A percentile compares a stretch with the other conserved stretches of the same genome.
phyloP scores from a whole-genome alignment of 2,113 vertebrate genomes.

The Corythoichthys haematopterus region DNA sequence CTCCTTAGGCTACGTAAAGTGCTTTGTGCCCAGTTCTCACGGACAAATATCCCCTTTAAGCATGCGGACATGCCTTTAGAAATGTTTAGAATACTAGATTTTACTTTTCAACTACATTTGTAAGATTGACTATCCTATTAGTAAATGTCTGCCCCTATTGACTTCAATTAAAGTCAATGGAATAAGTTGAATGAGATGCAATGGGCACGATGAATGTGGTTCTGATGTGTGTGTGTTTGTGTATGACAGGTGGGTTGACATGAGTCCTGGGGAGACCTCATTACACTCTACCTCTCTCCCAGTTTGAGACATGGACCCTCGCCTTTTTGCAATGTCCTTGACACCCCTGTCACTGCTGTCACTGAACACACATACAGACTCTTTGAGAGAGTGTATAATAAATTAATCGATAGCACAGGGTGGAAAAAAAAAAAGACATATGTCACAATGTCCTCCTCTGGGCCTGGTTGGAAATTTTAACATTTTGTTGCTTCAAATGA shows the following conservation, averaged over 20 bases:
- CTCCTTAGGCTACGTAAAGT: no score
- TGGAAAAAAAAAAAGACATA: slow-evolving; percentile 1
- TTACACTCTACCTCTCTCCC: slow-evolving; percentile 34
- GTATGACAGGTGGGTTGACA: slow-evolving; percentile 38
- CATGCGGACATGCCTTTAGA: neutral
- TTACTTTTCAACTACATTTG: slow-evolving; percentile 23
- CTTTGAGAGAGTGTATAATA: slow-evolving; percentile 26
- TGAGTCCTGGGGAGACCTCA: slow-evolving; percentile 28
- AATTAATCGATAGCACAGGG: slow-evolving; percentile 13
- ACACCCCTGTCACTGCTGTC: slow-evolving; percentile 26
- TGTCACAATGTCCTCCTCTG: slow-evolving; percentile 19
- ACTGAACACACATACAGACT: neutral
- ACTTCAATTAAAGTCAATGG: slow-evolving; percentile 42
- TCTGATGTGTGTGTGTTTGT: slow-evolving; percentile 27
- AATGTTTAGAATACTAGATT: neutral
- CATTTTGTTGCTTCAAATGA: neutral
- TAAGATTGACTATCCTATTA: neutral
- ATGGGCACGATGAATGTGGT: slow-evolving; percentile 26
- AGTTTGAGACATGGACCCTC: slow-evolving; percentile 10
- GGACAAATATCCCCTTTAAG: no score
- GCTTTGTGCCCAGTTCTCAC: no score
- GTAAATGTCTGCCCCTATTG: slow-evolving; percentile 10
- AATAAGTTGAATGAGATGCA: slow-evolving; percentile 31
- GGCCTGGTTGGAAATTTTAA: slow-evolving; percentile 5
- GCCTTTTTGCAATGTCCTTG: slow-evolving; percentile 22